Conservation (phyloP, 2,113 vertebrate genomes). For the Malaclemys terrapin region DNA sequence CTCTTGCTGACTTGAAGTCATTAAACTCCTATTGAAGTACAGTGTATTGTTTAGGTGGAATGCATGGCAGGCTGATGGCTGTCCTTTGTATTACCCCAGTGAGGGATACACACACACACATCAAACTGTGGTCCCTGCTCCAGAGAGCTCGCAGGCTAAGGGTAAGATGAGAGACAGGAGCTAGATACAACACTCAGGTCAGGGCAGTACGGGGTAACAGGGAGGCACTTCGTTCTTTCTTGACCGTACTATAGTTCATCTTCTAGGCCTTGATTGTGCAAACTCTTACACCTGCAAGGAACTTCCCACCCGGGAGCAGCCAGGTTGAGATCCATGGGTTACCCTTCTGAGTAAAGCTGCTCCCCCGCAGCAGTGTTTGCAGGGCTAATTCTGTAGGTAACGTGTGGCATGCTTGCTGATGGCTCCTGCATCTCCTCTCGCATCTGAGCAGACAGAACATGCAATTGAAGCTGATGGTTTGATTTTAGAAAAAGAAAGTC, state of each 20-base stretch:
- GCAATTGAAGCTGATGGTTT: rapidly evolving
- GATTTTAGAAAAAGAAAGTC: not conserved
- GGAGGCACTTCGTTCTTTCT: not conserved
- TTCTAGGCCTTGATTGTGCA: not conserved
- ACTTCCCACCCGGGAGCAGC: not conserved
- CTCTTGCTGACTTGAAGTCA: not conserved
- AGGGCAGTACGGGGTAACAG: not conserved
- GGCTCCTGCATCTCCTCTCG: not conserved
- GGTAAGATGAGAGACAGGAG: too few relatives aligned
- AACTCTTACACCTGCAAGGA: not conserved
- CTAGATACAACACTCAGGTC: too few relatives aligned
- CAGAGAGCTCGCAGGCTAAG: not conserved
- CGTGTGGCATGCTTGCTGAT: not conserved
- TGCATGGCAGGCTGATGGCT: too few relatives aligned
- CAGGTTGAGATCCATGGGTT: rapidly evolving
- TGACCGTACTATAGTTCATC: not conserved
- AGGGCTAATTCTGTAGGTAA: rapidly evolving
- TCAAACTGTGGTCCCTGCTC: not conserved
- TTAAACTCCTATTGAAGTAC: not conserved
- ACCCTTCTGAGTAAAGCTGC: not conserved
- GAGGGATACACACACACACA: not conserved
- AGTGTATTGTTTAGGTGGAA: not conserved
- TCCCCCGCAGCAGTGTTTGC: too few relatives aligned
- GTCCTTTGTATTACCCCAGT: not conserved
- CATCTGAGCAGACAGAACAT: rapidly evolving